Evolutionary conservation across 2,888 invertebrate genomes (phyloP), one percentile per base, ranked within the genome.

Genomic region (Agriopis leucophaearia): DNA sequence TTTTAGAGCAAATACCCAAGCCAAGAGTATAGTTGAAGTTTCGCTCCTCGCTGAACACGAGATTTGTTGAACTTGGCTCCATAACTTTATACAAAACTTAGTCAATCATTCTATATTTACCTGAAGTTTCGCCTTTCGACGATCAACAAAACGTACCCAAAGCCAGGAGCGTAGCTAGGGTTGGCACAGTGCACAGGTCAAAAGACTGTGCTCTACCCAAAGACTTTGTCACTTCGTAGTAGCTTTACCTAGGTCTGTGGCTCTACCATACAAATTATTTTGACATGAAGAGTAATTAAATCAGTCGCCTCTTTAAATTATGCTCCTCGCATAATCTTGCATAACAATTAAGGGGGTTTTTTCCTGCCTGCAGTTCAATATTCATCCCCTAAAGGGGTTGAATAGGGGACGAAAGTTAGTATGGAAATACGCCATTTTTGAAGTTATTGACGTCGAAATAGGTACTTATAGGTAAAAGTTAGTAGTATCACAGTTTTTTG

Each of bases 51-150:
- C 54, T 36, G 50, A 56, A 54, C 51, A 58, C 38, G 18, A 44
- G 68, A 64, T 64, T 68, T 68, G 64, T 70, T 68, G 64, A 70
- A 64, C 64, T 70, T 66, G 48, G 58, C 51, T 50, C 38, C 50
- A 55, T 66, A 70, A 71, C 64, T 72, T 68, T 63, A 59, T 38
- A 60, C 59, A 59, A 44, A 68, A 74, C 61, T 71, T 62, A 70
- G 70, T 71, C 73, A 74, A 71, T 73, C 68, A 70, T 74, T 74
- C 75, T 77, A 74, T 73, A 73, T 75, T 72, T 74, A 73, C 66
- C 75, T 55, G 67, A 70, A 69, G 64, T 67, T 60, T 62, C 63
- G 62, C 54, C 54, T 67, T 72, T 74, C 69, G 58, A 56, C 63
- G 62, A 76, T 73, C 68, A 75, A 73, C 75, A 75, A 64, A 56